Percentiles rank a stretch among this genome's conserved stretches.
Conservation (phyloP, 2,888 invertebrate genomes). For the Dilophus febrilis region DNA sequence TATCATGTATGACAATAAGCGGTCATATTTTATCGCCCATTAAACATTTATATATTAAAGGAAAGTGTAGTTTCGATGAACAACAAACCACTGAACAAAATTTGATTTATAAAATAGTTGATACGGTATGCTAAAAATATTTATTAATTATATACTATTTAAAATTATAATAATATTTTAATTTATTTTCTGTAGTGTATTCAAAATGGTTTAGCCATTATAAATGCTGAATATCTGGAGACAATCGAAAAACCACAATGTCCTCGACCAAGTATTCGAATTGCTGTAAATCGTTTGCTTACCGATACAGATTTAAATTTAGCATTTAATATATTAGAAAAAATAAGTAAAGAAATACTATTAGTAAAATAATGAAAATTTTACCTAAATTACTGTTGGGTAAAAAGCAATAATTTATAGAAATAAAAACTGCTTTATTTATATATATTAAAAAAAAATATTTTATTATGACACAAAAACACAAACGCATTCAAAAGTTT, state of each 20-base stretch:
- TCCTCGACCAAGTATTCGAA: slow-evolving; percentile 53
- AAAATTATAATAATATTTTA: not conserved
- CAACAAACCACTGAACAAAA: slow-evolving; percentile 31
- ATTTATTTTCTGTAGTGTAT: slow-evolving; percentile 33
- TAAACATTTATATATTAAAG: slow-evolving; percentile 52
- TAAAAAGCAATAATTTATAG: too few relatives aligned
- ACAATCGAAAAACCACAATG: slow-evolving; percentile 40
- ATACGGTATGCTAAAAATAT: slow-evolving; percentile 27
- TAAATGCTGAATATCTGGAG: slow-evolving; percentile 50
- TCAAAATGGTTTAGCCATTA: slow-evolving; percentile 48
- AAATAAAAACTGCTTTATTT: too few relatives aligned
- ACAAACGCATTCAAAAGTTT: too few relatives aligned
- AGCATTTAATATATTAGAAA: slow-evolving; percentile 28
- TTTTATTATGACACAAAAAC: too few relatives aligned
- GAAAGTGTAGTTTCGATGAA: slow-evolving; percentile 25
- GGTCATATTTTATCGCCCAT: slow-evolving; percentile 53
- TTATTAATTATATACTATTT: not conserved
- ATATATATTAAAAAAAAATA: too few relatives aligned
- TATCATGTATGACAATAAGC: slow-evolving; percentile 33
- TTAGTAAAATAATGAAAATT: too few relatives aligned
- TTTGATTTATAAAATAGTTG: slow-evolving; percentile 43
- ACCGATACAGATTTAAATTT: slow-evolving; percentile 41
- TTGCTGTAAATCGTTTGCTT: slow-evolving; percentile 49
- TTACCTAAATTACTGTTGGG: too few relatives aligned
- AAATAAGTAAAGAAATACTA: too few relatives aligned